Evolutionary conservation across 2,113 vertebrate genomes (phyloP).

Genomic region (Tachuris rubrigastra): DNA sequence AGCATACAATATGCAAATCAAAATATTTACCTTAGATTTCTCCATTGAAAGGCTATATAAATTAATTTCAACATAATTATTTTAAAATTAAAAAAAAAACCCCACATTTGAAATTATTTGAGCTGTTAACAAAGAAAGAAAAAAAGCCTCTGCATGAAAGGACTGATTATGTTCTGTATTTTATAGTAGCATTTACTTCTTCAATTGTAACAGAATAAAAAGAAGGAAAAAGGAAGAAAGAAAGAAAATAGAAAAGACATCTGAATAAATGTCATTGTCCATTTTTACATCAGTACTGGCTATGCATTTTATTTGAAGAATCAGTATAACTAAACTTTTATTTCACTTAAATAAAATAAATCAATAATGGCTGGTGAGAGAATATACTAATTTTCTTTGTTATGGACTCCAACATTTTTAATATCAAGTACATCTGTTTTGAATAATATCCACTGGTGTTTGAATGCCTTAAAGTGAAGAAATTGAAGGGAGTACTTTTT

Average conservation of each 20-base stretch:
- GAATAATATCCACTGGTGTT: neutral
- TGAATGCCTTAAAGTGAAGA: neutral
- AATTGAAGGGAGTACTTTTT: neutral
- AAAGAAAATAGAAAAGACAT: neutral
- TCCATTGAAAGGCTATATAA: neutral
- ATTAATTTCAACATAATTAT: slow-evolving; percentile 4
- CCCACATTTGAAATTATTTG: neutral
- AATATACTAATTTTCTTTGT: neutral
- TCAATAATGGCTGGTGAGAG: neutral
- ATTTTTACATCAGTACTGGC: neutral
- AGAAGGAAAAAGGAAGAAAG: neutral
- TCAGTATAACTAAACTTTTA: neutral
- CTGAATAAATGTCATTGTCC: neutral
- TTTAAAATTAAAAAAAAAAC: slow-evolving; percentile 29
- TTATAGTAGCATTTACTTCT: neutral
- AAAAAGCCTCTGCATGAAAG: neutral
- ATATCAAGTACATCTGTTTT: neutral
- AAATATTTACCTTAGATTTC: slow-evolving; percentile 15
- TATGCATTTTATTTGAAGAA: slow-evolving; percentile 29
- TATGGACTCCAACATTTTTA: neutral
- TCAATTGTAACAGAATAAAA: neutral
- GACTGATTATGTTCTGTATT: neutral
- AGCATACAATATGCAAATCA: neutral
- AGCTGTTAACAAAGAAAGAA: slow-evolving; percentile 3
- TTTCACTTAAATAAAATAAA: slow-evolving; percentile 26